phyloP scores from a whole-genome alignment of 2,888 invertebrate genomes.

The Ormyrus pomaceus region DNA sequence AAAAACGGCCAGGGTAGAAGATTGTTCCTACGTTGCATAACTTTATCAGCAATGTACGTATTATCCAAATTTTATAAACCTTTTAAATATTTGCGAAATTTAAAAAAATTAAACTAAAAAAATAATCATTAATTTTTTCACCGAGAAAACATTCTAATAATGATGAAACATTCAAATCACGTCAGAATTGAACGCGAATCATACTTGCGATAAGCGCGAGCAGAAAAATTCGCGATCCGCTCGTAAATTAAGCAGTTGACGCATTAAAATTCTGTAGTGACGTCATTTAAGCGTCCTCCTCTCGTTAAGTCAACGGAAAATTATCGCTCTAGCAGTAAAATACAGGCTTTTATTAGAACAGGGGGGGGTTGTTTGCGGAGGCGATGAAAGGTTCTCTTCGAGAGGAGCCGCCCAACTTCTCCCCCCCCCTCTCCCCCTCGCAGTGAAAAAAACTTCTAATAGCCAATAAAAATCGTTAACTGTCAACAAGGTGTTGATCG shows the following conservation, averaged over 20 bases:
- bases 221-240: not conserved
- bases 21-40: too few relatives aligned
- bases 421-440: not conserved
- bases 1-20: too few relatives aligned
- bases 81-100: too few relatives aligned
- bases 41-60: too few relatives aligned
- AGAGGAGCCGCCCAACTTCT: not conserved
- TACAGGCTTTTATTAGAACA: conserved; percentile 47
- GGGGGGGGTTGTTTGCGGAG: conserved; percentile 12
- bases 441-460: conserved; percentile 41
- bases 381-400: conserved; percentile 8
- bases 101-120: too few relatives aligned
- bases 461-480: conserved; percentile 55
- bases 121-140: too few relatives aligned
- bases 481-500: conserved; percentile 52
- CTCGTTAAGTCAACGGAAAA: conserved; percentile 52
- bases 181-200: too few relatives aligned
- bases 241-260: conserved; percentile 32
- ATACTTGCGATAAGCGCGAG: too few relatives aligned
- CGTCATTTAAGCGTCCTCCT: conserved; percentile 4
- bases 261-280: conserved; percentile 10
- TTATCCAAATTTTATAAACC: too few relatives aligned
- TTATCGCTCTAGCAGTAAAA: conserved; percentile 51
- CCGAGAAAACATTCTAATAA: too few relatives aligned
- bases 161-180: too few relatives aligned